Conservation (phyloP, 2,113 vertebrate species). For the Trachemys scripta region DNA sequence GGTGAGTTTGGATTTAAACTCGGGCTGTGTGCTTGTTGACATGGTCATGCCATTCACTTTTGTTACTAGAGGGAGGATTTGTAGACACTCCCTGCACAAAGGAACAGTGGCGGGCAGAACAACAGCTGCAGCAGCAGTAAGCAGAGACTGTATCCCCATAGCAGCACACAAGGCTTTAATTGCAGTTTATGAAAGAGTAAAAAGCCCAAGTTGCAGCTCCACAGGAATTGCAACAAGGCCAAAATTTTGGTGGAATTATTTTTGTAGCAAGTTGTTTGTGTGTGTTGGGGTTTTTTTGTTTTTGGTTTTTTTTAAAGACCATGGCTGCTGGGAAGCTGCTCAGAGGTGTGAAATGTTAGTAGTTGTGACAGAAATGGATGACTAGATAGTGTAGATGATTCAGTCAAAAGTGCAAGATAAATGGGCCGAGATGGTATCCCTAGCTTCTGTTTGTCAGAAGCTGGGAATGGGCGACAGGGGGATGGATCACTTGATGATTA, state of each 20-base stretch:
- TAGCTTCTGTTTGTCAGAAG: too few relatives aligned
- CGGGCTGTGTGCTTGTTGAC: not conserved
- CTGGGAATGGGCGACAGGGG: too few relatives aligned
- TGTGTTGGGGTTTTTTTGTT: not conserved
- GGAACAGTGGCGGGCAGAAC: not conserved
- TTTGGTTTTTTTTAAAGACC: not conserved
- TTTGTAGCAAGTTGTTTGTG: not conserved
- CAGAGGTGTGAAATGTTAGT: not conserved
- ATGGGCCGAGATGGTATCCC: not conserved
- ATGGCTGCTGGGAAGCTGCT: not conserved
- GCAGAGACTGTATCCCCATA: too few relatives aligned
- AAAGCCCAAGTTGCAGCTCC: not conserved
- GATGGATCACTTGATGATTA: too few relatives aligned
- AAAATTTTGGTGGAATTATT: not conserved
- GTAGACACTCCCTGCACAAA: not conserved
- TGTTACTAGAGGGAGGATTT: not conserved
- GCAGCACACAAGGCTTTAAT: not conserved
- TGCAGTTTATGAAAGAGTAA: not conserved
- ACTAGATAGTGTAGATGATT: not conserved
- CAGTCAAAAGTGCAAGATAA: slow-evolving; percentile 8
- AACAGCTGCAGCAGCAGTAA: not conserved
- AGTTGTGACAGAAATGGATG: not conserved
- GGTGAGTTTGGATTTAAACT: not conserved
- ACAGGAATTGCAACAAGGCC: not conserved
- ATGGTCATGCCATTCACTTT: not conserved